Evolutionary conservation across 1,140 invertebrate genomes (phyloP).

Genomic region (Drosophila sulfurigaster): DNA sequence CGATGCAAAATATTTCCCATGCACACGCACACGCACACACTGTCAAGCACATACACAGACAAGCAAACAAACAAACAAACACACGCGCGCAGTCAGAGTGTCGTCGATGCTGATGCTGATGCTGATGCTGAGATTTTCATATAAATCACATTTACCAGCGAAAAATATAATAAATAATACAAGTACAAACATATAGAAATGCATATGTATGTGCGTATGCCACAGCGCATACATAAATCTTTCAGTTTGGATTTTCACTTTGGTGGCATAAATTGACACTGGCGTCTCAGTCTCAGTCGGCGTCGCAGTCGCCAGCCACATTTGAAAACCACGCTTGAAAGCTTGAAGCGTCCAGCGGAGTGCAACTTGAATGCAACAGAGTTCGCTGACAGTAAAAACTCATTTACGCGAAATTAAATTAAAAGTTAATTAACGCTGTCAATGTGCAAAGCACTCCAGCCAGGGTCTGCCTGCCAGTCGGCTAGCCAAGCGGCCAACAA

Average conservation of each 20-base stretch:
- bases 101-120: slow-evolving; percentile 11
- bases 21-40: slow-evolving; percentile 50
- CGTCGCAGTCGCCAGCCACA: background rate
- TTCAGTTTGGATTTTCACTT: slow-evolving; percentile 82
- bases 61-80: background rate
- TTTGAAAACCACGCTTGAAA: slow-evolving; percentile 75
- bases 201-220: slow-evolving; percentile 10
- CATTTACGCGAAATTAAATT: slow-evolving; percentile 83
- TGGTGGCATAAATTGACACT: slow-evolving; percentile 82
- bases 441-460: slow-evolving; percentile 79
- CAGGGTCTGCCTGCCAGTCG: slow-evolving; percentile 4
- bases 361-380: slow-evolving; percentile 64
- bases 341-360: slow-evolving; percentile 49
- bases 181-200: slow-evolving; percentile 19
- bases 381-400: slow-evolving; percentile 82
- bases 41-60: too few relatives aligned
- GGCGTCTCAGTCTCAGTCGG: slow-evolving; percentile 49
- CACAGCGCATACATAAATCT: slow-evolving; percentile 69
- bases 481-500: slow-evolving; percentile 4
- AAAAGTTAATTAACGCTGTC: slow-evolving; percentile 84
- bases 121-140: slow-evolving; percentile 67
- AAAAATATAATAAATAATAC: slow-evolving; percentile 77
- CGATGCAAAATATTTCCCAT: slow-evolving; percentile 71
- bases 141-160: slow-evolving; percentile 76
- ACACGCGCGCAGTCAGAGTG: background rate